Conservation (phyloP, 1,140 invertebrate species). For the Drosophila carrolli region DNA sequence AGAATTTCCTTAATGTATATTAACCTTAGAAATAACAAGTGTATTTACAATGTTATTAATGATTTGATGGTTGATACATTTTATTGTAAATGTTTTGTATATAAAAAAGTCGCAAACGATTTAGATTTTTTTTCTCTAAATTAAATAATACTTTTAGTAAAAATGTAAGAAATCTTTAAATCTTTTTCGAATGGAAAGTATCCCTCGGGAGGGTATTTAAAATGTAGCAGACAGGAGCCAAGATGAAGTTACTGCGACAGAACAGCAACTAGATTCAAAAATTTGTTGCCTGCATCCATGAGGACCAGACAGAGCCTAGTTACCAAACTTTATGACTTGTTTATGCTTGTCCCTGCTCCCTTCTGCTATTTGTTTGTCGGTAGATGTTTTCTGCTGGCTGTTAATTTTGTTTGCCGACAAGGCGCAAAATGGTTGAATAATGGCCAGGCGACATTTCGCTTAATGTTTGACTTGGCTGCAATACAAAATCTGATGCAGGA, state of each 20-base stretch:
- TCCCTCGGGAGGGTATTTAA: background rate
- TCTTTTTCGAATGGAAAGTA: background rate
- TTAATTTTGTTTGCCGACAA: constrained; percentile 49
- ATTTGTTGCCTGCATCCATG: constrained; percentile 17
- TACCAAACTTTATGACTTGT: constrained; percentile 57
- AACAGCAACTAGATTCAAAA: constrained; percentile 14
- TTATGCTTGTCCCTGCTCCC: constrained; percentile 22
- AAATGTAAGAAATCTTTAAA: background rate
- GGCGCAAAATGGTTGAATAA: constrained; percentile 69
- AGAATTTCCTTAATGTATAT: no score
- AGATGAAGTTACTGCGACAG: constrained; percentile 11
- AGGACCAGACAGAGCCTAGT: constrained; percentile 24
- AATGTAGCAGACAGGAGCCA: background rate
- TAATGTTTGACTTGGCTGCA: constrained; percentile 53
- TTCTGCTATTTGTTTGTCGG: constrained; percentile 30
- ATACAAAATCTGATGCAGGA: constrained; percentile 41
- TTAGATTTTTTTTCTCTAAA: no score
- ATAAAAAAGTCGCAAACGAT: no score
- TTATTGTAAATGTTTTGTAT: no score
- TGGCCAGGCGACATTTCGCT: constrained; percentile 51
- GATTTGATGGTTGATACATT: no score
- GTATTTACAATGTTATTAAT: no score
- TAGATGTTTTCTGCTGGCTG: constrained; percentile 32
- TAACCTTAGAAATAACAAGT: no score
- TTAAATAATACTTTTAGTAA: background rate